Evolutionary conservation across 2,113 vertebrate species (phyloP), one percentile per base, ranked within the genome.

Genomic region (Ramphastos sulfuratus): DNA sequence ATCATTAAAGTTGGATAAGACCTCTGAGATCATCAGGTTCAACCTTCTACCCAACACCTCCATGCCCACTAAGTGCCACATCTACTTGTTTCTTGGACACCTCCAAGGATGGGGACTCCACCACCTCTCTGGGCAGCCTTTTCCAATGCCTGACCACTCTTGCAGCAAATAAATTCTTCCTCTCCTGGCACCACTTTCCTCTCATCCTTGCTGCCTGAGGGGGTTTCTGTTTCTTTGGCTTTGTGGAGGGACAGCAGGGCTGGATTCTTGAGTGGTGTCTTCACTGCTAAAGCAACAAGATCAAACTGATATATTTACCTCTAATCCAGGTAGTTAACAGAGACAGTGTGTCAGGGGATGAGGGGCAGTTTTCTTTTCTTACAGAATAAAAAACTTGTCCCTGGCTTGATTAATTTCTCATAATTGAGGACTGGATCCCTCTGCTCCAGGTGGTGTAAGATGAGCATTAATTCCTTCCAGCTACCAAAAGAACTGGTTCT

Each of bases 381-480:
- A n/a, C 24, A 52, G 75, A 71, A 60, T 42, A 73, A 83, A 91
- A 93, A 92, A 93, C 56, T 21, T 82, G 42, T 87, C 64, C 56
- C 60, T 78, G 42, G 31, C 46, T 67, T 96, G 63, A 13, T 71
- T 82, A 7, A 14, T 71, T 56, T 56, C 50, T 63, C n/a, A 72
- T 76, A 73, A 73, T 28, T 30, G 24, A 20, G 59, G 21, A 42
- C 37, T 91, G 80, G 65, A n/a, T 94, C 72, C 18, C 37, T 44
- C 31, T 78, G 70, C 12, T 56, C 39, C 4, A 0, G 42, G 78
- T 55, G 60, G 37, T 33, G 50, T 15, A n/a, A 70, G 67, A 56
- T 35, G 7, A 61, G 35, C 9, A 2, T 54, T 30, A 52, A 37
- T 42, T 63, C 37, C 73, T 70, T 44, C 46, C 69, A 87, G 42